Evolutionary conservation across 2,797 vertebrate genomes (phyloP).

Genomic region (Lutjanus campechanus): DNA sequence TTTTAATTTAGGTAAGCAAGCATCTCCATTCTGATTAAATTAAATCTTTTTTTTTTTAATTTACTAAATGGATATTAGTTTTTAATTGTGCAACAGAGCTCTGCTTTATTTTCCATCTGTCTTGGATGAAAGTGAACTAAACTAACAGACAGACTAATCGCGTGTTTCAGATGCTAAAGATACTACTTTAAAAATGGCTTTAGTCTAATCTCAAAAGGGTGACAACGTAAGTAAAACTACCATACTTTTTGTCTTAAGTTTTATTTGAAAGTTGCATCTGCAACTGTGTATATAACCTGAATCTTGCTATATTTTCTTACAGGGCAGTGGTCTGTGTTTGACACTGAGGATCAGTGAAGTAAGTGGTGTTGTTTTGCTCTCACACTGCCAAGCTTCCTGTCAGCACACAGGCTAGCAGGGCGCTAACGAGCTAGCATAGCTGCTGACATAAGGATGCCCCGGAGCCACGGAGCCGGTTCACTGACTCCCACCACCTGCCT

Average conservation of each 20-base stretch:
- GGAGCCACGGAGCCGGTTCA: slow-evolving; percentile 48
- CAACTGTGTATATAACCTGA: background rate
- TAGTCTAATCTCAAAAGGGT: background rate
- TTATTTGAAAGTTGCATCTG: background rate
- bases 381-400: slow-evolving; percentile 51
- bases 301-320: background rate
- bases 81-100: too few relatives aligned
- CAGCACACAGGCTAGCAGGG: slow-evolving; percentile 42
- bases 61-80: too few relatives aligned
- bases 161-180: background rate
- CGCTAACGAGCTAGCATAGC: slow-evolving; percentile 61
- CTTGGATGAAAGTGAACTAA: background rate
- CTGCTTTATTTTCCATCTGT: too few relatives aligned
- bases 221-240: background rate
- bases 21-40: too few relatives aligned
- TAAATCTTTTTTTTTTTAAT: too few relatives aligned
- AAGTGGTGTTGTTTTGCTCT: slow-evolving; percentile 62
- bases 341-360: slow-evolving; percentile 57
- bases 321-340: slow-evolving; percentile 30
- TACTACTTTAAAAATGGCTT: background rate
- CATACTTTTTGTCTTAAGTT: too few relatives aligned
- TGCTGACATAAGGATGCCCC: slow-evolving; percentile 60
- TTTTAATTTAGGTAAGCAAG: too few relatives aligned
- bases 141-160: background rate
- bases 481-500: slow-evolving; percentile 62